Evolutionary conservation across 2,113 vertebrate species (phyloP).

Genomic region (Eulemur macaco): DNA sequence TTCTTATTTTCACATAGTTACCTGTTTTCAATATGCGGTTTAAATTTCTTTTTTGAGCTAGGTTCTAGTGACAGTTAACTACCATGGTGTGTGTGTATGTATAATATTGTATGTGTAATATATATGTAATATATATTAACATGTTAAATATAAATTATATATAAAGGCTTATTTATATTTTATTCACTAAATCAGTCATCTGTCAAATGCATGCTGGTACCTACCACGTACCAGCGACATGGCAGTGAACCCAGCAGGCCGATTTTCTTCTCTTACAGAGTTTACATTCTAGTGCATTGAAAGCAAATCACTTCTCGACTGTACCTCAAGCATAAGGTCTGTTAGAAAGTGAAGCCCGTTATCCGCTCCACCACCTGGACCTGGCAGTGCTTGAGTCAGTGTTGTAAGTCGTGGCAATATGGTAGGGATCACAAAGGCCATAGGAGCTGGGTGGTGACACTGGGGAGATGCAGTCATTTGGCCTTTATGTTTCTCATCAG

Average conservation of each 20-base stretch:
- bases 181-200: not conserved
- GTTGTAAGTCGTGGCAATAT: not conserved
- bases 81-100: not conserved
- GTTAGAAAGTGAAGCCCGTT: not conserved
- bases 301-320: not conserved
- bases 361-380: not conserved
- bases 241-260: no score
- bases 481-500: conserved; percentile 34
- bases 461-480: not conserved
- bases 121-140: not conserved
- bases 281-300: not conserved
- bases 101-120: not conserved
- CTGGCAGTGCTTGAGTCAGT: not conserved
- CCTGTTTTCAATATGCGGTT: not conserved
- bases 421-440: not conserved
- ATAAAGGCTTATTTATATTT: not conserved
- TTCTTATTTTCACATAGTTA: not conserved
- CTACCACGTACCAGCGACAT: not conserved
- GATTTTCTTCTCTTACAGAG: not conserved
- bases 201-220: not conserved
- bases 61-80: not conserved
- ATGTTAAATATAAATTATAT: not conserved
- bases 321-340: not conserved
- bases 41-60: not conserved
- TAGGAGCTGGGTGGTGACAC: not conserved